Conservation (phyloP, 2,797 vertebrate species). For the Protosalanx chinensis region DNA sequence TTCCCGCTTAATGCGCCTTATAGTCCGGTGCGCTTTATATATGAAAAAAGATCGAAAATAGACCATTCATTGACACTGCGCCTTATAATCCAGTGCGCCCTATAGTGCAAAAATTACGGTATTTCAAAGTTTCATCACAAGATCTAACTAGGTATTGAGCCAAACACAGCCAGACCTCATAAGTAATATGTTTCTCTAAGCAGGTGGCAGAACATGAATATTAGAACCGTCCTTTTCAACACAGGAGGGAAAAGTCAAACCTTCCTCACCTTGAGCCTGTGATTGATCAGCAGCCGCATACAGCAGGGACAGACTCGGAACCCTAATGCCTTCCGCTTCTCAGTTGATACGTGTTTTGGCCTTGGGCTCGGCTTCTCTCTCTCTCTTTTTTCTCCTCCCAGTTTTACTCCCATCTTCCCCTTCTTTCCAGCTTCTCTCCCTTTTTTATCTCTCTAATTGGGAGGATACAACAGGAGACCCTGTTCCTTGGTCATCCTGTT, state of each 20-base stretch:
- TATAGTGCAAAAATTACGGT: too few species aligned
- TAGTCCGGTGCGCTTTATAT: too few species aligned
- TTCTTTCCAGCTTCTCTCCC: not conserved
- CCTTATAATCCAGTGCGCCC: too few species aligned
- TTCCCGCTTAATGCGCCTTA: too few species aligned
- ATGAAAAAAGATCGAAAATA: too few species aligned
- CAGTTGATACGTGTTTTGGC: constrained; percentile 1
- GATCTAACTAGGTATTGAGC: too few species aligned
- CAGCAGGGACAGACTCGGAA: not conserved
- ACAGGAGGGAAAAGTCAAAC: not conserved
- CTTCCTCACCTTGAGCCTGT: not conserved
- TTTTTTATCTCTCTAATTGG: constrained; percentile 8
- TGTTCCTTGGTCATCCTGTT: constrained; percentile 6
- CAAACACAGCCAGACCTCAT: too few species aligned
- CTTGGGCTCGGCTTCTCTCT: constrained; percentile 16
- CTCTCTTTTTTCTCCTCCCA: not conserved
- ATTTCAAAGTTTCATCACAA: too few species aligned
- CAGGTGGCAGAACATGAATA: not conserved
- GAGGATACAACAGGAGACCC: not conserved
- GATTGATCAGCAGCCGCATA: constrained; percentile 7
- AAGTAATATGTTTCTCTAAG: too few species aligned
- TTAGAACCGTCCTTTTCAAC: not conserved
- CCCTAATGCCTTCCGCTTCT: not conserved
- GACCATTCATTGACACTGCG: too few species aligned
- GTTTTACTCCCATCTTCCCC: not conserved